Percentiles rank a stretch among this genome's conserved stretches.
Evolutionary conservation across 2,888 invertebrate species (phyloP).

Genomic region (Barypeithes pellucidus): DNA sequence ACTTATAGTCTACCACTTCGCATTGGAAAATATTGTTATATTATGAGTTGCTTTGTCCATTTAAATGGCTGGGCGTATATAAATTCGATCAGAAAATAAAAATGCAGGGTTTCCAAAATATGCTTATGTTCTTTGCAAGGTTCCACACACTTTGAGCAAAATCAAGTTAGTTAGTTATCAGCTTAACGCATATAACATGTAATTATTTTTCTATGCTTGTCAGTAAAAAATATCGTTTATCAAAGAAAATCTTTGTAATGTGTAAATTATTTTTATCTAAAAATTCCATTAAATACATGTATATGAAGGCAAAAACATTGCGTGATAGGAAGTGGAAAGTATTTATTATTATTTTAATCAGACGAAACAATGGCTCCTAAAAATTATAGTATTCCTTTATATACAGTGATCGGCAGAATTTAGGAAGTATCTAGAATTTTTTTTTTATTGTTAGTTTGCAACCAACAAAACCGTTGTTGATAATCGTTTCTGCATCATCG

Average conservation of each 20-base stretch:
- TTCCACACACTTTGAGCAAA: not conserved
- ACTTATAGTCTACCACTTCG: too few relatives aligned
- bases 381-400: not conserved
- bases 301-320: conserved; percentile 12
- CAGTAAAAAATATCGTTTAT: not conserved
- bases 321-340: not conserved
- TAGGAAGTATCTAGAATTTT: too few relatives aligned
- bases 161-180: not conserved
- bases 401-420: too few relatives aligned
- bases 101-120: too few relatives aligned
- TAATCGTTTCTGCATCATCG: too few relatives aligned
- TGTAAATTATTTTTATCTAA: not conserved
- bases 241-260: not conserved
- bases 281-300: not conserved
- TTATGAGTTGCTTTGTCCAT: too few relatives aligned
- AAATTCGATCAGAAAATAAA: too few relatives aligned
- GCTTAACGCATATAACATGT: not conserved
- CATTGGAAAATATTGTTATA: too few relatives aligned
- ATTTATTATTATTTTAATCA: conserved; percentile 15
- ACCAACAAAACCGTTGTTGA: too few relatives aligned
- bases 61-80: too few relatives aligned
- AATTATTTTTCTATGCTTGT: not conserved
- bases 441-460: too few relatives aligned
- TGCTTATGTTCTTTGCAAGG: too few relatives aligned
- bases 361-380: not conserved